Conservation (phyloP, 1,140 invertebrate species). For the Pemphigus obesinymphae region DNA sequence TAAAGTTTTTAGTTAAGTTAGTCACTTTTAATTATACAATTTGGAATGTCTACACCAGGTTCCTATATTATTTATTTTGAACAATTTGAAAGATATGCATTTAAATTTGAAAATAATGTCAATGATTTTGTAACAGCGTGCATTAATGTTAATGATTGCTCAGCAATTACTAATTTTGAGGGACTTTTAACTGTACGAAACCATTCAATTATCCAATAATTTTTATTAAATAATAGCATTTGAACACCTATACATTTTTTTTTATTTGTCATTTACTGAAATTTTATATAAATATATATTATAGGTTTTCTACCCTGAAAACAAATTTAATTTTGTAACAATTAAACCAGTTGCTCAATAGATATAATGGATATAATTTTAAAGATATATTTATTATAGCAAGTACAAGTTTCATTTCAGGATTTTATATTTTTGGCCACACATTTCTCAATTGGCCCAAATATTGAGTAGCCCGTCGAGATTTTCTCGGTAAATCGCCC, state of each 20-base stretch:
- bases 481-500: too few species aligned
- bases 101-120: neutral
- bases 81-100: neutral
- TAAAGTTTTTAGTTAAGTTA: too few species aligned
- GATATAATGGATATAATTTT: neutral
- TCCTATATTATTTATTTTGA: neutral
- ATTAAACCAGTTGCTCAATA: neutral
- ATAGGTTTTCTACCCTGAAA: neutral
- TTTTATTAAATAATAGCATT: neutral
- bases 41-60: neutral
- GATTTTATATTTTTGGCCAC: too few species aligned
- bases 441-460: too few species aligned
- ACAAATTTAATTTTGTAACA: neutral
- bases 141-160: neutral
- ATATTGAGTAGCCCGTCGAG: too few species aligned
- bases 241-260: neutral
- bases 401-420: too few species aligned
- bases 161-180: neutral
- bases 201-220: neutral
- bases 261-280: neutral
- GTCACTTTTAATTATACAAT: neutral
- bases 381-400: too few species aligned
- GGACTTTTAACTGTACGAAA: neutral
- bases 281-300: neutral
- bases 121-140: neutral